Base-by-base conservation (phyloP, 2,888 invertebrate genomes). In the Hofmannophila pseudospretella region DNA sequence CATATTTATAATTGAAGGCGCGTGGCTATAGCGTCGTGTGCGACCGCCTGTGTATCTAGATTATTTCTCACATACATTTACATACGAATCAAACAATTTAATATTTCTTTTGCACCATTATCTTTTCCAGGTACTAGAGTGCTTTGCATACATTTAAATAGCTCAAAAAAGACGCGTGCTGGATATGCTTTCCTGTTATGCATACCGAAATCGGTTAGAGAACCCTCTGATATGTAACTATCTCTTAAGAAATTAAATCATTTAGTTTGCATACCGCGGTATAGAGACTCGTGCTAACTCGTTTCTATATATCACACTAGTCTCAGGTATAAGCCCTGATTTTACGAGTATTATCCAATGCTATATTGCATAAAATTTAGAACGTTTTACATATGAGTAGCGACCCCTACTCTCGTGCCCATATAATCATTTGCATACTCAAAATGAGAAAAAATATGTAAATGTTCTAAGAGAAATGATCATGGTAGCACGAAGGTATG, bases 111-210 rank as follows among this genome's bases (percentile, higher is more conserved):
- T 63, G 63, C 65, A 44, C 67, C 62, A 71, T 73, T 71, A 70
- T 66, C 63, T 67, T 57, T 75, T 67, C 71, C 74, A 71, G 67
- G 76, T 76, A 72, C 72, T 67, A 64, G n/a, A 71, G 60, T 66
- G 58, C 62, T 80, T 78, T 77, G 74, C 76, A 80, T 81, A 65
- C 47, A 72, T 79, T 73, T 71, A 63, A 75, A 73, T 74, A 63
- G 66, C 56, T 49, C 60, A 58, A 66, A 66, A 54, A 59, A 36
- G 31, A 66, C 78, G 68, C 73, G 79, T 77, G 80, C 74, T 65
- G 53, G 54, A 44, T 45, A 45, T 50, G 44, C 50, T 62, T 63
- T 57, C 44, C 46, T 51, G 41, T 58, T 67, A 65, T 64, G 58
- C 65, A 69, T 70, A 62, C 51, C 47, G 45, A 59, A 60, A 54